Base-by-base conservation (phyloP, 2,797 vertebrate species). In the Coregonus sp. region DNA sequence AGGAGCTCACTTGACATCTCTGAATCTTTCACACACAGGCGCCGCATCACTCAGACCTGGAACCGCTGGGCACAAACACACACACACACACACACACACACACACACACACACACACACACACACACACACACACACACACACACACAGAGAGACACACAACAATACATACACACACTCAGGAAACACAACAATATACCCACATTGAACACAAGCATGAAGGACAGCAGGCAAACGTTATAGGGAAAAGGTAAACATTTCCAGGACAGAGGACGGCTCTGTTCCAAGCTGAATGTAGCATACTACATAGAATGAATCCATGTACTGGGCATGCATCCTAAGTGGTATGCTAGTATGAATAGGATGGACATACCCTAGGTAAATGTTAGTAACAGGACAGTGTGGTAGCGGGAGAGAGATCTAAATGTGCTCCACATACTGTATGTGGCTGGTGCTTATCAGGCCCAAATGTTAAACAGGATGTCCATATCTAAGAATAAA, bases 1-100 rank as follows among this genome's bases (percentile, higher is more conserved):
- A 94, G 89, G 83, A 86, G 81, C 75, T 89, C 81, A 84, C 86
- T 91, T 93, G 90, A 93, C 90, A 90, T 90, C 87, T 86, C 84
- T 89, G 87, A 91, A 90, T 91, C 88, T 90, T 89, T 87, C 84
- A 90, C 80, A 77, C 76, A 16, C 31, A 54, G 18, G 47, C 6
- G 40, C 16, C 70, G 63, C 59, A 70, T 69, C 78, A 80, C 77
- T 72, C 72, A 75, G 56, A 75, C 77, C 70, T 29, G 40, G 79
- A 65, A 79, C 18, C 1, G 73, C 76, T 74, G 82, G 71, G 75
- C 56, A 4, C 70, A 35, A 65, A 54, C 75, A 31, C 47, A 40
- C 37, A 67, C 59, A 31, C 54, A 70, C 63, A 78, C 71, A 50
- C 35, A 31, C 74, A n/a, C n/a, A n/a, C n/a, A n/a, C n/a, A 20